Conservation (phyloP, 2,113 vertebrate genomes). For the Craseonycteris thonglongyai region DNA sequence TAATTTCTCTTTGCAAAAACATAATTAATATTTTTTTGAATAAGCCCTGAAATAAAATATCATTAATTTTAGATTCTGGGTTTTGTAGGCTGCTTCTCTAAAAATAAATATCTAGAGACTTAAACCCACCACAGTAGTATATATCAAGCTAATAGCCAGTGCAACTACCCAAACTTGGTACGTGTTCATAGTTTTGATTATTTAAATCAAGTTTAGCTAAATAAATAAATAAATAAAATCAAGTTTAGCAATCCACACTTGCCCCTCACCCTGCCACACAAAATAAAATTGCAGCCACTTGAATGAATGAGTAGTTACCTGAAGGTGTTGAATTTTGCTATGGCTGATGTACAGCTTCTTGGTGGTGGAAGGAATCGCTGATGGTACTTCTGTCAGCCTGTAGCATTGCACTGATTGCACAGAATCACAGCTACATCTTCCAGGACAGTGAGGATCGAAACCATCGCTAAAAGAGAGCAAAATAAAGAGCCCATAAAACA, state of each 20-base stretch:
- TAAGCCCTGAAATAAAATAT: background rate
- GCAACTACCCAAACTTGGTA: background rate
- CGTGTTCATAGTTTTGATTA: background rate
- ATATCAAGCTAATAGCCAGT: background rate
- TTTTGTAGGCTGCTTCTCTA: background rate
- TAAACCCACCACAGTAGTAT: background rate
- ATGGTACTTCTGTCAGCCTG: conserved; percentile 75
- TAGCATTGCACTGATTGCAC: conserved; percentile 80
- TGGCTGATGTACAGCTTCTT: conserved; percentile 83
- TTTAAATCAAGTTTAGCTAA: background rate
- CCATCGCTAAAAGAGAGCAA: conserved; percentile 60
- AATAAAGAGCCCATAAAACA: conserved; percentile 58
- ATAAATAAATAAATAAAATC: no score
- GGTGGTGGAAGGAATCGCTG: conserved; percentile 74
- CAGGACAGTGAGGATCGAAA: conserved; percentile 73
- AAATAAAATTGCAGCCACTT: background rate
- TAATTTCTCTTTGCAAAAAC: background rate
- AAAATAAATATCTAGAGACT: background rate
- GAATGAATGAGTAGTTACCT: conserved; percentile 75
- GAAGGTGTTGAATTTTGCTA: conserved; percentile 84
- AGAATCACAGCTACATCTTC: conserved; percentile 82
- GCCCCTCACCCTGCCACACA: background rate
- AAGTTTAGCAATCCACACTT: background rate
- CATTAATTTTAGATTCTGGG: background rate
- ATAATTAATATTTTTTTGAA: background rate